Percentiles rank a stretch among this genome's conserved stretches.
These are phyloP conservation scores for Phalanger gymnotis DNA, from an alignment of 2,797 vertebrate species.

Conservation along the genomic window DNA sequence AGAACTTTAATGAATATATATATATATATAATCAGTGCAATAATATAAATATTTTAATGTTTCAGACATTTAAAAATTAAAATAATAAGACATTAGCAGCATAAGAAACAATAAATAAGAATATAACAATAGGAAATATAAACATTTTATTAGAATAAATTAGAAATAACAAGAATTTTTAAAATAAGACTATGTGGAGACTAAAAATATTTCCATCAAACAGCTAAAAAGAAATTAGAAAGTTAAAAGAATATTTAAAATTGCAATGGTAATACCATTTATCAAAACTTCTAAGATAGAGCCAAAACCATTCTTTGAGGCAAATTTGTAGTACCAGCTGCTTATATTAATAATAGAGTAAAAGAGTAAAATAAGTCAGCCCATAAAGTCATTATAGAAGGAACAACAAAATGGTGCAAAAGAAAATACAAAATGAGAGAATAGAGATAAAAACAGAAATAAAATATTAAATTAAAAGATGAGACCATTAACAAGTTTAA, in stretches of 20 bases:
- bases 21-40: neutral
- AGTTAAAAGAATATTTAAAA: neutral
- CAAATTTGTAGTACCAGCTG: neutral
- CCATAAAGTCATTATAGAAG: neutral
- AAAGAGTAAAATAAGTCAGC: neutral
- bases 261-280: neutral
- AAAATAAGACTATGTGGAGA: neutral
- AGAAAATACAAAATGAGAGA: neutral
- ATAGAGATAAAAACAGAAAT: neutral
- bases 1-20: neutral
- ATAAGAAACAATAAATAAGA: neutral
- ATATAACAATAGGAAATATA: neutral
- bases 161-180: neutral
- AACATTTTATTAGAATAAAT: neutral
- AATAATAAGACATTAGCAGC: neutral
- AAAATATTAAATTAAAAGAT: neutral
- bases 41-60: neutral
- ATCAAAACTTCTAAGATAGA: neutral
- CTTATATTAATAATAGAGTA: neutral
- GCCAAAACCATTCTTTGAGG: neutral
- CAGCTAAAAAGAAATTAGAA: neutral
- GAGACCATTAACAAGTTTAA: neutral
- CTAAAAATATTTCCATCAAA: neutral
- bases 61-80: neutral
- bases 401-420: neutral